Percentiles rank a stretch among this genome's conserved stretches.
Conservation (phyloP, 2,113 vertebrate genomes). For the Salvelinus alpinus region DNA sequence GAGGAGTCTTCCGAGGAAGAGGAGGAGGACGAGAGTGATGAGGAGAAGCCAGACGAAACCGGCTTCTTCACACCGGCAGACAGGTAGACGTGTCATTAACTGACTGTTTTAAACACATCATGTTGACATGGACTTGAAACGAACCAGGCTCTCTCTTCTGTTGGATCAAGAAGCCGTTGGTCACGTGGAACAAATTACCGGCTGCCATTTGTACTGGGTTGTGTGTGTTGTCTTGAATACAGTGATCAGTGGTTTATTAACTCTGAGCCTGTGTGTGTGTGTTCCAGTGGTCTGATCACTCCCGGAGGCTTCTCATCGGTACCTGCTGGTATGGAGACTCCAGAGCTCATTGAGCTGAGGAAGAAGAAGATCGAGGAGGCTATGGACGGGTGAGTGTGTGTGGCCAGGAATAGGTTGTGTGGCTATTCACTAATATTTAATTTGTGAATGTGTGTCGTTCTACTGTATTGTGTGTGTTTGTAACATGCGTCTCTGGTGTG, state of each 20-base stretch:
- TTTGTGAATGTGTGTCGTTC: too few species aligned
- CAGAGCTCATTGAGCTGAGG: constrained; percentile 90
- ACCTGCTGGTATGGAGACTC: constrained; percentile 91
- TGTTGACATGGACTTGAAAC: too few species aligned
- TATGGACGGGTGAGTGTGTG: constrained; percentile 85
- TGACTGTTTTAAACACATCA: too few species aligned
- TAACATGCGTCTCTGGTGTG: too few species aligned
- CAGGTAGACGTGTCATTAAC: constrained; percentile 68
- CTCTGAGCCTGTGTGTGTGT: too few species aligned
- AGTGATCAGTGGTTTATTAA: too few species aligned
- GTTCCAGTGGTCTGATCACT: constrained; percentile 85
- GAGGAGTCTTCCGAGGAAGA: constrained; percentile 92
- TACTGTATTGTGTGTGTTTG: too few species aligned
- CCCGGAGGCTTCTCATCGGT: constrained; percentile 90
- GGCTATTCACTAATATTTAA: too few species aligned
- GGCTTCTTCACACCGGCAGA: constrained; percentile 92
- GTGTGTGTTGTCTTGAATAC: too few species aligned
- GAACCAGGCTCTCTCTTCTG: not conserved
- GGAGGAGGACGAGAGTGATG: constrained; percentile 92
- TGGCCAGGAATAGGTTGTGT: too few species aligned
- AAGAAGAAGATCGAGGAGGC: constrained; percentile 96
- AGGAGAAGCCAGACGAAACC: constrained; percentile 91
- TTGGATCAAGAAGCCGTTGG: not conserved
- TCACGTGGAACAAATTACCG: too few species aligned
- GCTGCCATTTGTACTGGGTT: too few species aligned